These are phyloP conservation scores for Ictalurus punctatus DNA, from an alignment of 2,113 vertebrate species.

Conservation along the genomic window DNA sequence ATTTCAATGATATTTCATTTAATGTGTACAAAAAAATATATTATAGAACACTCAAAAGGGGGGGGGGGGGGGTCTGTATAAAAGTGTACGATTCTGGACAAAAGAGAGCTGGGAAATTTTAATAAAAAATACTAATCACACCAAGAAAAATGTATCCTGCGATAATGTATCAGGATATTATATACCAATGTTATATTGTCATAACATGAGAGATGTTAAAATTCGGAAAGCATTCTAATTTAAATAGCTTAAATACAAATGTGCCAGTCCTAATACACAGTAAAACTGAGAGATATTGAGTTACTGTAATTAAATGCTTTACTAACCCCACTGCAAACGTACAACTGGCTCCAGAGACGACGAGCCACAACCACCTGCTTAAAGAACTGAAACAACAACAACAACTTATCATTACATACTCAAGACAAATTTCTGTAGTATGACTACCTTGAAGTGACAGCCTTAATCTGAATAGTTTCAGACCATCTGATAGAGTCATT, in stretches of 20 bases:
- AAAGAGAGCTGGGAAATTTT: background rate
- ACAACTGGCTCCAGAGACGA: conserved; percentile 80
- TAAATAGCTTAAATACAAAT: background rate
- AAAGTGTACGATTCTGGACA: background rate
- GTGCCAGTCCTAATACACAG: no score
- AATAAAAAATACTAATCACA: background rate
- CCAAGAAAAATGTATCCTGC: background rate
- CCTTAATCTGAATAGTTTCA: background rate
- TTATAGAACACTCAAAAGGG: background rate
- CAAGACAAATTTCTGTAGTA: background rate
- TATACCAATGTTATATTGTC: background rate
- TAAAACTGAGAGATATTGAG: background rate
- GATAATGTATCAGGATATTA: no score
- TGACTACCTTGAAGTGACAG: background rate
- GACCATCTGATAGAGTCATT: background rate
- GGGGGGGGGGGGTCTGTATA: background rate
- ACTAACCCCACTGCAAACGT: conserved; percentile 88
- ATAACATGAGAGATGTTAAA: background rate
- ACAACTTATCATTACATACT: background rate
- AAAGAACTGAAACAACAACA: conserved; percentile 70
- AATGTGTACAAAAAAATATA: background rate
- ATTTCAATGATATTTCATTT: background rate
- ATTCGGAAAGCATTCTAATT: background rate
- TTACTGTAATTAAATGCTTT: background rate
- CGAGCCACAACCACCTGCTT: conserved; percentile 83